Percentiles rank a stretch among this genome's conserved stretches.
Conservation (phyloP, 2,888 invertebrate species). For the Coecobrya sp. region DNA sequence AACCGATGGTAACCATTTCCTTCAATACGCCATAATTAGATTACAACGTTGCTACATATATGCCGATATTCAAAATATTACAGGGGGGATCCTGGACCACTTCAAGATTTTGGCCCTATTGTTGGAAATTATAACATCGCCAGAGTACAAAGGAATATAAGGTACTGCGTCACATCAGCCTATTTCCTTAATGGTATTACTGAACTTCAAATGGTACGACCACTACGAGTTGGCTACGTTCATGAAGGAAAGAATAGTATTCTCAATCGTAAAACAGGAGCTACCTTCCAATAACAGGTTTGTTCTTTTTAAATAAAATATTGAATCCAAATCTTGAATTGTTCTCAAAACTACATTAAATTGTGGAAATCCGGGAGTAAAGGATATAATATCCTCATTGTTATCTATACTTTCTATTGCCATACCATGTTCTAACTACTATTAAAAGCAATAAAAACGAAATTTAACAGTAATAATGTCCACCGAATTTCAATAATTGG, state of each 20-base stretch:
- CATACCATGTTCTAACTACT: too few species aligned
- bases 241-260: conserved; percentile 48
- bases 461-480: too few species aligned
- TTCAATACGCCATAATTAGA: not conserved
- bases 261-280: conserved; percentile 68
- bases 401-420: too few species aligned
- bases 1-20: conserved; percentile 42
- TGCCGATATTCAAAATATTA: not conserved
- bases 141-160: conserved; percentile 41
- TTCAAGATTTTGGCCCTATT: conserved; percentile 51
- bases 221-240: conserved; percentile 45
- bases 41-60: not conserved
- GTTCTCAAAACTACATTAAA: too few species aligned
- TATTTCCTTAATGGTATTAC: conserved; percentile 42
- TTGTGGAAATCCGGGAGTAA: too few species aligned
- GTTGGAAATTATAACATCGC: conserved; percentile 59
- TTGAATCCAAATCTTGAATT: not conserved
- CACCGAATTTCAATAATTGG: not conserved
- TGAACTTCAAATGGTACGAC: conserved; percentile 66
- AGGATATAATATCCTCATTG: too few species aligned
- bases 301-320: not conserved
- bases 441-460: too few species aligned
- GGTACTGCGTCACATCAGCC: conserved; percentile 49
- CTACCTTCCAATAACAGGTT: not conserved
- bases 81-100: conserved; percentile 66